phyloP scores from a whole-genome alignment of 2,797 vertebrate genomes.

The Serranus cabrilla region DNA sequence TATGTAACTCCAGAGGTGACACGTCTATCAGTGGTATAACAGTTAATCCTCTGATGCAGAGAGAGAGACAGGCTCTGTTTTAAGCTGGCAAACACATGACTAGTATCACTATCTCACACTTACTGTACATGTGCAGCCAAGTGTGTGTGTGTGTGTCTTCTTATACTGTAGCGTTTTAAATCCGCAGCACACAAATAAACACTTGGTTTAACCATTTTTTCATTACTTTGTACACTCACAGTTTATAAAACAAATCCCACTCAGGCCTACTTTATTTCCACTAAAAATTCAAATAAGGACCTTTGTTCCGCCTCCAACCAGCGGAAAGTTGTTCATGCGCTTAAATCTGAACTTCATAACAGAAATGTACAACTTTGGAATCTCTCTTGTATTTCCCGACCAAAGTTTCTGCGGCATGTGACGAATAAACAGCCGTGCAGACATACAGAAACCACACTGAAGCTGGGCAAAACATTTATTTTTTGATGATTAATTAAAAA shows the following conservation, averaged over 20 bases:
- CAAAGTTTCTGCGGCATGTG: no score
- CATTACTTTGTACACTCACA: background rate
- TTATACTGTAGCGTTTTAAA: constrained; percentile 30
- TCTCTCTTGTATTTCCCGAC: no score
- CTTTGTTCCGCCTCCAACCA: no score
- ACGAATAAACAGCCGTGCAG: no score
- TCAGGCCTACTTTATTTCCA: constrained; percentile 23
- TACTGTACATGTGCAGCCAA: constrained; percentile 40
- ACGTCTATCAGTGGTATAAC: constrained; percentile 55
- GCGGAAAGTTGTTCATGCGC: no score
- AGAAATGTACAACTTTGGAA: no score
- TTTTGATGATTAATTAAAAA: no score
- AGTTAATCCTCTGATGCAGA: constrained; percentile 65
- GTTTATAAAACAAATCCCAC: constrained; percentile 37
- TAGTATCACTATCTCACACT: constrained; percentile 51
- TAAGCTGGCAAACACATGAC: constrained; percentile 51
- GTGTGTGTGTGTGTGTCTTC: constrained; percentile 4
- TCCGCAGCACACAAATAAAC: background rate
- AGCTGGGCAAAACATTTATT: no score
- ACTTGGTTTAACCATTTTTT: constrained; percentile 20
- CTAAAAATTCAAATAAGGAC: constrained; percentile 23
- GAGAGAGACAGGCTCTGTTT: constrained; percentile 43
- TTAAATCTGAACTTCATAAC: no score
- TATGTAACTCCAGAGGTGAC: constrained; percentile 29
- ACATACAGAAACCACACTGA: no score